phyloP scores from a whole-genome alignment of 1,140 invertebrate genomes.

The Riptortus pedestris region DNA sequence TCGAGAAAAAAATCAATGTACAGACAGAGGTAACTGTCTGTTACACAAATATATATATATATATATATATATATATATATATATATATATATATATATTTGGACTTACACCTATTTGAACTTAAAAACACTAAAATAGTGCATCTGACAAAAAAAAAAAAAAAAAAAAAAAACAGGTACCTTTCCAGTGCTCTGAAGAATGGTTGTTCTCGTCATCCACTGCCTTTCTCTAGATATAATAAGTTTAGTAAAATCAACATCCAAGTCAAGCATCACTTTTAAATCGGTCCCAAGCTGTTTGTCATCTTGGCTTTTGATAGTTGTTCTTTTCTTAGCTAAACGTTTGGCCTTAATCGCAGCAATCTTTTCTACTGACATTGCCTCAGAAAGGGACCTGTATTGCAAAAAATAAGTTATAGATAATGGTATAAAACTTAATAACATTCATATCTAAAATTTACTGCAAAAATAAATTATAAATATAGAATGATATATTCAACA shows the following conservation, averaged over 20 bases:
- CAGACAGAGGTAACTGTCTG: too few species aligned
- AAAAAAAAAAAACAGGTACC: too few species aligned
- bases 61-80: too few species aligned
- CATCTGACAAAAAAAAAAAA: too few species aligned
- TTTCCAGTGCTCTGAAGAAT: slow-evolving; percentile 92
- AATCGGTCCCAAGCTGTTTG: slow-evolving; percentile 66
- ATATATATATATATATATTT: too few species aligned
- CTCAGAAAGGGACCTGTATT: slow-evolving; percentile 71
- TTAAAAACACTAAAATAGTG: too few species aligned
- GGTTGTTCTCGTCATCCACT: slow-evolving; percentile 90
- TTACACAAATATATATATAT: too few species aligned
- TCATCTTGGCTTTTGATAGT: slow-evolving; percentile 93
- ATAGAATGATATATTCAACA: too few species aligned
- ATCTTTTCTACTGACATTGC: slow-evolving; percentile 97
- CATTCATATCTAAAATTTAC: too few species aligned
- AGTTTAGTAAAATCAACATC: slow-evolving; percentile 93
- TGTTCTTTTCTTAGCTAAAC: slow-evolving; percentile 88
- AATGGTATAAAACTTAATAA: neutral
- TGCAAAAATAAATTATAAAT: too few species aligned
- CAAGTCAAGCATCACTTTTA: slow-evolving; percentile 82
- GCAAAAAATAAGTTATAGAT: slow-evolving; percentile 9
- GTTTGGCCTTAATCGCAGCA: slow-evolving; percentile 93
- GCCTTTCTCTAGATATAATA: slow-evolving; percentile 85
- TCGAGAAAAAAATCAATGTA: too few species aligned
- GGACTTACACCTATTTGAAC: too few species aligned